Conservation (phyloP, 1,140 invertebrate species). For the Listronotus bonariensis region DNA sequence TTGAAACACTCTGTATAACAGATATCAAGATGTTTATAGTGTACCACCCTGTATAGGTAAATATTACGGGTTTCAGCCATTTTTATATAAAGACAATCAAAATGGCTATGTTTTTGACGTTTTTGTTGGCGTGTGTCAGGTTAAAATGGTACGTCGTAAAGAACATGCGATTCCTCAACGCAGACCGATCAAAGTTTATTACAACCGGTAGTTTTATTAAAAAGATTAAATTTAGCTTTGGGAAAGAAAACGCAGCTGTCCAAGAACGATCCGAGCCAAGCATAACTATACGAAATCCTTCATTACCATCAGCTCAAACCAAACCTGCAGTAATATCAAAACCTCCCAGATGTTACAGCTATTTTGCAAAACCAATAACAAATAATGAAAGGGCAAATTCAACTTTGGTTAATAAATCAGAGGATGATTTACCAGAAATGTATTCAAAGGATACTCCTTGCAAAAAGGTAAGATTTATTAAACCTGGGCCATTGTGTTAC, state of each 20-base stretch:
- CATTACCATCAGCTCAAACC: not conserved
- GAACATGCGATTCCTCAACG: slow-evolving; percentile 3
- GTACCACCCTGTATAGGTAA: no score
- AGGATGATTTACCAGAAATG: not conserved
- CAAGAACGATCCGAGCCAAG: slow-evolving; percentile 2
- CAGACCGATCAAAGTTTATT: not conserved
- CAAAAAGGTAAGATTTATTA: slow-evolving; percentile 6
- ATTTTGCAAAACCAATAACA: slow-evolving; percentile 23
- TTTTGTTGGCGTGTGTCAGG: not conserved
- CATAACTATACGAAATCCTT: slow-evolving; percentile 16
- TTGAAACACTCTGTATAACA: no score
- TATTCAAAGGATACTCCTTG: not conserved
- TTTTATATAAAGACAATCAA: no score
- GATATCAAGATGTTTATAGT: no score
- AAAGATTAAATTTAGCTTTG: not conserved
- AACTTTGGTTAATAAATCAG: slow-evolving; percentile 8
- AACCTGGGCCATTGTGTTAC: slow-evolving; percentile 14
- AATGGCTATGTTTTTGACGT: no score
- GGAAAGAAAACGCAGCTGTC: no score
- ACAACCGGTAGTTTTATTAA: not conserved
- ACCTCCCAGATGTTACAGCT: slow-evolving; percentile 12
- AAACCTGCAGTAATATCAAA: slow-evolving; percentile 14
- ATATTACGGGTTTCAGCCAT: no score
- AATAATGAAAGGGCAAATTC: slow-evolving; percentile 28
- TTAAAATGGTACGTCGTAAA: slow-evolving; percentile 5